Evolutionary conservation across 2,797 vertebrate species (phyloP), one percentile per base, ranked within the genome.

Genomic region (Harpagifer antarcticus): DNA sequence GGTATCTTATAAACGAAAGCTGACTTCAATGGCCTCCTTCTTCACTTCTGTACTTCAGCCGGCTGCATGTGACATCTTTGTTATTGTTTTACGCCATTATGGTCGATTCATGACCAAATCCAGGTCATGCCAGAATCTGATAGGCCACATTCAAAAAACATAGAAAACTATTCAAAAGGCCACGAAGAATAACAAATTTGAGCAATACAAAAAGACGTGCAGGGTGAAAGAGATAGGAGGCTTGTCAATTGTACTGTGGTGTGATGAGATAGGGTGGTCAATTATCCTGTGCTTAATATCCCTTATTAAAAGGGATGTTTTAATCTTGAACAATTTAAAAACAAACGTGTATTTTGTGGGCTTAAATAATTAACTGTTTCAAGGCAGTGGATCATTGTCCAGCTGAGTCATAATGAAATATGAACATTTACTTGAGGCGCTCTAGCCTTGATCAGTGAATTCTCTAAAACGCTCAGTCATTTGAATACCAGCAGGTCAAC

Each of bases 391-490:
- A 49, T 72, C 13, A 58, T 37, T 40, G 66, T 65, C 19, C 42
- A 54, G 1, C 33, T 45, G 63, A 79, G 19, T 84, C 49, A 60
- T 43, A 50, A 50, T 1, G 14, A 40, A 71, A 82, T 7, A 75
- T 10, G 63, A 74, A 80, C 27, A 23, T 56, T 66, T 23, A 69
- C 58, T 57, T 14, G n/a, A 60, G 49, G 27, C 43, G 20, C 55
- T 59, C 31, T 7, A 58, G 43, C 65, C 62, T 64, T 75, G 67
- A 80, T 74, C 49, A 57, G 33, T 31, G 43, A 15, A 10, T 70
- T 79, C 49, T 64, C 27, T 17, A 17, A 87, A 82, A 89, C 67
- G 63, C 77, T 8, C 0, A 37, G 66, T 75, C 54, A 79, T 86
- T 90, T 61, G 79, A 15, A 15, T 84, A 89, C 27, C 48, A 56